Conservation (phyloP, 2,797 vertebrate genomes). For the Amblyraja radiata region DNA sequence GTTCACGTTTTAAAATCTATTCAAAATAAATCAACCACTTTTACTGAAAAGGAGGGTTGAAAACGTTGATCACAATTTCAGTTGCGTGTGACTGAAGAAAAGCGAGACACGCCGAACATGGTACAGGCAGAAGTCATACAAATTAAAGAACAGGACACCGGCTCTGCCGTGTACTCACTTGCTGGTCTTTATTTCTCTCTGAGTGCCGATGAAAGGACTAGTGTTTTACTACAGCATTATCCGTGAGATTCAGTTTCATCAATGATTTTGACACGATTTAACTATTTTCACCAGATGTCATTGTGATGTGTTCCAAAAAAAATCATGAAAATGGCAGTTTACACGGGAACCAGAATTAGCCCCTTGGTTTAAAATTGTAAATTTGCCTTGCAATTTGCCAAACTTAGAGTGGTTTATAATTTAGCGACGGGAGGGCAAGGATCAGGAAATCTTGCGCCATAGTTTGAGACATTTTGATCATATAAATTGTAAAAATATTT, state of each 20-base stretch:
- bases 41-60: background rate
- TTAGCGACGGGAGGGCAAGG: background rate
- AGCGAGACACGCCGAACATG: background rate
- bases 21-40: background rate
- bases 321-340: background rate
- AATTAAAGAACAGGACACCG: background rate
- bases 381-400: background rate
- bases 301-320: background rate
- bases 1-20: background rate
- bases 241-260: background rate
- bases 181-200: background rate
- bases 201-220: background rate
- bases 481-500: background rate
- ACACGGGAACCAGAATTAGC: background rate
- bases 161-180: background rate
- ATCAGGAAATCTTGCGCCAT: background rate
- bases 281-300: background rate
- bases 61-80: background rate
- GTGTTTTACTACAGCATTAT: background rate
- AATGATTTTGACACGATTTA: background rate
- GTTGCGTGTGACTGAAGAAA: background rate
- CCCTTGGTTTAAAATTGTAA: background rate
- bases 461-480: background rate
- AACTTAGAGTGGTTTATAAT: background rate
- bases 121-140: background rate